These are phyloP conservation scores for Petrocephalus schoutedeni DNA, from an alignment of 2,797 vertebrate species.

Conservation along the genomic window DNA sequence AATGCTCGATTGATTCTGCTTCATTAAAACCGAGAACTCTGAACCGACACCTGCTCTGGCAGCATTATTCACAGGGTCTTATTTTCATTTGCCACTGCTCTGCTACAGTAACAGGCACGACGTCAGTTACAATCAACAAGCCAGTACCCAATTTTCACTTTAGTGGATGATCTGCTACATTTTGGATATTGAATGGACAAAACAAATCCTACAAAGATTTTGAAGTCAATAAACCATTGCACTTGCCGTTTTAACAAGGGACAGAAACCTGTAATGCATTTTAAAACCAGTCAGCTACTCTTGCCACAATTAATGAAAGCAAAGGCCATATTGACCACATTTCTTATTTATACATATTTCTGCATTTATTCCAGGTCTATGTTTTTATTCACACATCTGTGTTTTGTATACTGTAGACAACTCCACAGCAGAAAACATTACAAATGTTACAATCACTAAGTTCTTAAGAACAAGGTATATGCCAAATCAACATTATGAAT, in stretches of 20 bases:
- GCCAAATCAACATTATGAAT: background rate
- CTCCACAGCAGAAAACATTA: background rate
- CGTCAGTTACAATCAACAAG: conserved; percentile 27
- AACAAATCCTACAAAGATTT: background rate
- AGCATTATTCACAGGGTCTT: conserved; percentile 44
- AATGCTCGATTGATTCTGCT: conserved; percentile 46
- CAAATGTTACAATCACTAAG: background rate
- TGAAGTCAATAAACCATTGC: background rate
- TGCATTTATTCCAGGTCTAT: background rate
- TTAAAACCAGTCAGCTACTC: background rate
- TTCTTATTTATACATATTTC: background rate
- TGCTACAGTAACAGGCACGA: conserved; percentile 30
- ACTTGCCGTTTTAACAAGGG: background rate
- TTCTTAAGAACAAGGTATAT: background rate
- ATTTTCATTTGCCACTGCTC: conserved; percentile 38
- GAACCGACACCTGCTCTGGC: conserved; percentile 46
- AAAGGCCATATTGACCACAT: background rate
- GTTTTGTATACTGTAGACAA: background rate
- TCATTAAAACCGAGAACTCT: conserved; percentile 47
- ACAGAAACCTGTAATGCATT: background rate
- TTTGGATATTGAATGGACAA: background rate
- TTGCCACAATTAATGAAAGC: background rate
- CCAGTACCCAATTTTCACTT: background rate
- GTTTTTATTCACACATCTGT: background rate
- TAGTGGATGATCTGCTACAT: background rate